A percentile compares a stretch with the other conserved stretches of the same genome.
These are phyloP conservation scores for Hemicordylus capensis DNA, from an alignment of 2,113 vertebrate species.

Conservation along the genomic window DNA sequence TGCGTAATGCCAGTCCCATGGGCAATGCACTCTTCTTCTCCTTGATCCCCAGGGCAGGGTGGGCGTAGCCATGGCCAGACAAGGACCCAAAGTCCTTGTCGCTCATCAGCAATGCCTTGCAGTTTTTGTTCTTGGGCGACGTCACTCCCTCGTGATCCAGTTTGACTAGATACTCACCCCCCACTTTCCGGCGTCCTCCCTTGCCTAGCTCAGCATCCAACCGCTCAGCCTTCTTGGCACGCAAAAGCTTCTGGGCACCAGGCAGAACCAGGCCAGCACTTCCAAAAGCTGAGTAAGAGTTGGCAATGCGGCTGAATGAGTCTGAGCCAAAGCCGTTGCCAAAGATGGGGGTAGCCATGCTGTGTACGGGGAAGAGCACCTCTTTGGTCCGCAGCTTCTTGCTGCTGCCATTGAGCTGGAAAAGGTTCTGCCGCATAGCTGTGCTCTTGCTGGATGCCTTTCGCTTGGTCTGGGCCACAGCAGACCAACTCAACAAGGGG, in stretches of 20 bases:
- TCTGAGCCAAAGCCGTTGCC: conserved; percentile 92
- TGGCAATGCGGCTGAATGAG: conserved; percentile 95
- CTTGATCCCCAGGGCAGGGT: conserved; percentile 84
- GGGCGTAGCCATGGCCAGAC: conserved; percentile 80
- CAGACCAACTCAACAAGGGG: conserved; percentile 85
- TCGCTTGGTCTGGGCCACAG: conserved; percentile 81
- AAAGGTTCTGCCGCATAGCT: conserved; percentile 79
- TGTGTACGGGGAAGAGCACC: conserved; percentile 75
- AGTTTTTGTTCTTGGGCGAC: conserved; percentile 95
- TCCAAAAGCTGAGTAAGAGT: conserved; percentile 88
- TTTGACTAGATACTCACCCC: conserved; percentile 89
- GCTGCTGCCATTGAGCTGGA: conserved; percentile 86
- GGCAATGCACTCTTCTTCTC: conserved; percentile 88
- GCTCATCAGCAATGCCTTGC: conserved; percentile 86
- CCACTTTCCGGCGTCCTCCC: conserved; percentile 75
- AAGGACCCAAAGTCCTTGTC: conserved; percentile 83
- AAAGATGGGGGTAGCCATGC: conserved; percentile 82
- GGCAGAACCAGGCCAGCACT: conserved; percentile 77
- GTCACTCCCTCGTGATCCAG: conserved; percentile 97
- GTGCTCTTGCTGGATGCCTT: conserved; percentile 77
- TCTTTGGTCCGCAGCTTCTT: conserved; percentile 85
- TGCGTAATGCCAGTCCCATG: conserved; percentile 86
- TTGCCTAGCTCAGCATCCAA: conserved; percentile 74
- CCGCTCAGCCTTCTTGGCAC: conserved; percentile 81
- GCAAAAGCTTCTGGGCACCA: conserved; percentile 74